Percentiles rank a stretch among this genome's conserved stretches.
phyloP scores from a whole-genome alignment of 2,888 invertebrate genomes.

The Cephus nigrinus region DNA sequence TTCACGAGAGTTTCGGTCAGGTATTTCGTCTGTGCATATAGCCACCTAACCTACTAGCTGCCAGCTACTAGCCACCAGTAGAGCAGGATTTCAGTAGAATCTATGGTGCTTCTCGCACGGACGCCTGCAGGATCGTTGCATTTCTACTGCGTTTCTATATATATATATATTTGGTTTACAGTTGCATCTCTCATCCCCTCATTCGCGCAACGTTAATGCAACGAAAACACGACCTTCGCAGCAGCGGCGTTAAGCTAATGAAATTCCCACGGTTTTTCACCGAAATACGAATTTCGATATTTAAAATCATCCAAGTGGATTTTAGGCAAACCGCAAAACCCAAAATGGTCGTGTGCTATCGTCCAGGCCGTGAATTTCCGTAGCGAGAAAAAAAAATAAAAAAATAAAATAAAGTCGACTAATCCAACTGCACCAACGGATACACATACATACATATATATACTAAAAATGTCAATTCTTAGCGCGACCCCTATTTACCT shows the following conservation, averaged over 20 bases:
- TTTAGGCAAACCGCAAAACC: background rate
- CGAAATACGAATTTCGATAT: background rate
- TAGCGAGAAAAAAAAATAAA: background rate
- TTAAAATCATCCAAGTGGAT: background rate
- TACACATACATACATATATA: too few relatives aligned
- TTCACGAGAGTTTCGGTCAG: background rate
- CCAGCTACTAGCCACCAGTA: background rate
- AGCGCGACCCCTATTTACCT: background rate
- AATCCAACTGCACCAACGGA: background rate
- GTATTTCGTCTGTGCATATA: background rate
- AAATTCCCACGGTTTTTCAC: background rate
- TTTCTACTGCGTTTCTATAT: background rate
- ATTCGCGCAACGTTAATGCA: background rate
- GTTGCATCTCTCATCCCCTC: background rate
- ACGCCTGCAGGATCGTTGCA: background rate
- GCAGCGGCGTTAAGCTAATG: too few relatives aligned
- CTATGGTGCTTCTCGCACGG: background rate
- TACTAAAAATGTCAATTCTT: background rate
- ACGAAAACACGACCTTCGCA: background rate
- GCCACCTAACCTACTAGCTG: background rate
- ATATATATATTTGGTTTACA: background rate
- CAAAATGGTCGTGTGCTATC: background rate
- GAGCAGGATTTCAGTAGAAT: background rate
- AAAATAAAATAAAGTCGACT: background rate
- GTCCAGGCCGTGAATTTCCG: background rate